Evolutionary conservation across 1,140 invertebrate species (phyloP).

Genomic region (Pseudomyrmex sp.): DNA sequence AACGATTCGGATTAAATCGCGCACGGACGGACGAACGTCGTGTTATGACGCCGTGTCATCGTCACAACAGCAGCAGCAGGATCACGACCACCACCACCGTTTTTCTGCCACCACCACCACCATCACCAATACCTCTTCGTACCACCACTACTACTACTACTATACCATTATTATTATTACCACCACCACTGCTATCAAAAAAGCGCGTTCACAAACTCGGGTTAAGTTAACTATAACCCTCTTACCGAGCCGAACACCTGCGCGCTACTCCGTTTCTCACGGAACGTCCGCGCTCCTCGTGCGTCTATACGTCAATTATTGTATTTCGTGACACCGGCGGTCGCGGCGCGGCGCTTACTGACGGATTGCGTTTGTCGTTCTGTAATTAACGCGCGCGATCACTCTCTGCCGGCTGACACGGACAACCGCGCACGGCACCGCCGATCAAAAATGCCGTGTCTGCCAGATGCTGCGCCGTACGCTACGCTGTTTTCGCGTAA

Average conservation of each 20-base stretch:
- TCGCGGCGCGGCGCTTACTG: slow-evolving; percentile 21
- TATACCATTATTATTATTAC: slow-evolving; percentile 47
- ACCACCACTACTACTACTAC: slow-evolving; percentile 55
- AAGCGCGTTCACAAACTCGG: slow-evolving; percentile 72
- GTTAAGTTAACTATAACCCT: slow-evolving; percentile 78
- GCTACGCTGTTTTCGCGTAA: slow-evolving; percentile 80
- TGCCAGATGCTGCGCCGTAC: slow-evolving; percentile 73
- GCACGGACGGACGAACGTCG: slow-evolving; percentile 73
- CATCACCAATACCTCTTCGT: slow-evolving; percentile 30
- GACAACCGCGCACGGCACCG: slow-evolving; percentile 26
- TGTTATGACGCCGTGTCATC: slow-evolving; percentile 80
- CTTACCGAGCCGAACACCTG: slow-evolving; percentile 76
- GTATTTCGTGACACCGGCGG: slow-evolving; percentile 37
- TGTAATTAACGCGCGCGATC: slow-evolving; percentile 31
- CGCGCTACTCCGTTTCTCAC: slow-evolving; percentile 67
- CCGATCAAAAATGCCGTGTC: slow-evolving; percentile 65
- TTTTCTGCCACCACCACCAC: slow-evolving; percentile 31
- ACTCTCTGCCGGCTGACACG: slow-evolving; percentile 63
- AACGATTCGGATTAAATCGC: slow-evolving; percentile 74
- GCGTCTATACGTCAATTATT: slow-evolving; percentile 43
- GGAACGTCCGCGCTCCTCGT: slow-evolving; percentile 59
- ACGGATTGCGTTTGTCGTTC: slow-evolving; percentile 31
- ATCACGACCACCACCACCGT: slow-evolving; percentile 63
- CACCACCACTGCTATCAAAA: slow-evolving; percentile 38
- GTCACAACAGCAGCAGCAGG: slow-evolving; percentile 75